A percentile compares a stretch with the other conserved stretches of the same genome.
Conservation (phyloP, 2,113 vertebrate species). For the Calonectris borealis region DNA sequence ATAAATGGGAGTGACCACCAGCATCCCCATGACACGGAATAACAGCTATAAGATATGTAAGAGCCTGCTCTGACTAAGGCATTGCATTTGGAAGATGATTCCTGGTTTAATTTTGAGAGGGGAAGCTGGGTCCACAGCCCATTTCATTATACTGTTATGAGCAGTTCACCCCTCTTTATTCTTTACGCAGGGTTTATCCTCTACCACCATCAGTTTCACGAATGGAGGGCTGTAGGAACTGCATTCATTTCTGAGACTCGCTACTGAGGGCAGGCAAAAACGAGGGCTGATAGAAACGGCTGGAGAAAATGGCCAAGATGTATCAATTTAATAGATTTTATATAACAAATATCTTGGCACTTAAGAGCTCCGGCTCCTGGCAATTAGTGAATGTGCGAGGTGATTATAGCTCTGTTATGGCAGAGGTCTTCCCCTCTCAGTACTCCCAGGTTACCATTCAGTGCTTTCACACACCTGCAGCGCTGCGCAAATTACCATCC, state of each 20-base stretch:
- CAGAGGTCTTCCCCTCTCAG: neutral
- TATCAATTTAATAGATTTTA: neutral
- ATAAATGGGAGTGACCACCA: accelerated
- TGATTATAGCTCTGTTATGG: neutral
- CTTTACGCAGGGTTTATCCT: neutral
- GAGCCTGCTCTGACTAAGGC: neutral
- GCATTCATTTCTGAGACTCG: neutral
- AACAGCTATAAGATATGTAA: neutral
- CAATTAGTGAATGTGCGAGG: neutral
- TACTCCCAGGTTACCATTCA: neutral
- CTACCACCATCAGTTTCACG: neutral
- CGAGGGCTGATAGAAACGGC: neutral
- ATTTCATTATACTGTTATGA: neutral
- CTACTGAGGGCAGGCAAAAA: neutral
- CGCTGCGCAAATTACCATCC: neutral
- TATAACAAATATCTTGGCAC: neutral
- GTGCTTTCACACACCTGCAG: neutral
- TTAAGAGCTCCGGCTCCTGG: neutral
- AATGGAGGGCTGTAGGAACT: neutral
- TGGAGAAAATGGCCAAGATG: neutral
- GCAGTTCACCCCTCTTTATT: neutral
- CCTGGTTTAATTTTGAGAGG: neutral
- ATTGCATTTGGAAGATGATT: neutral
- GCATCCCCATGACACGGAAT: neutral
- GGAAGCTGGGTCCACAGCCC: neutral